These are phyloP conservation scores for Lerema accius DNA, from an alignment of 1,140 invertebrate genomes.

Conservation along the genomic window DNA sequence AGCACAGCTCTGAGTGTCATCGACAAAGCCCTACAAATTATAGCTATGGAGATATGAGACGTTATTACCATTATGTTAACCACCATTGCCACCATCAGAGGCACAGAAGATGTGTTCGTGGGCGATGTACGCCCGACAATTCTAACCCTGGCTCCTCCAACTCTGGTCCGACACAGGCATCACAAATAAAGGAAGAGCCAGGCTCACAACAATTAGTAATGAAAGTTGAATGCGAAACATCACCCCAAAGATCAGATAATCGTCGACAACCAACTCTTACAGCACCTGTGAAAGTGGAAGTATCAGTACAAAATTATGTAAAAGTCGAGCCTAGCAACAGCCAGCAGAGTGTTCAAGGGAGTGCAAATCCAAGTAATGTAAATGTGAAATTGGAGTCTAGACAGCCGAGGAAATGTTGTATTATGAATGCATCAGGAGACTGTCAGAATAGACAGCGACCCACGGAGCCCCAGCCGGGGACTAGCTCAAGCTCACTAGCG, in stretches of 20 bases:
- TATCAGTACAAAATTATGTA: slow-evolving; percentile 34
- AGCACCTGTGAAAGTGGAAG: slow-evolving; percentile 41
- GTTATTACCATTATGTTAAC: slow-evolving; percentile 54
- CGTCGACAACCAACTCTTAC: slow-evolving; percentile 2
- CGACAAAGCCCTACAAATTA: slow-evolving; percentile 42
- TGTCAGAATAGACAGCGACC: slow-evolving; percentile 42
- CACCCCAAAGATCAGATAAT: slow-evolving; percentile 1
- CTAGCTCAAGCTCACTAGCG: slow-evolving; percentile 48
- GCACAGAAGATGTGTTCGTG: slow-evolving; percentile 35
- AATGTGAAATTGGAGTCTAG: slow-evolving; percentile 56
- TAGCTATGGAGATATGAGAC: slow-evolving; percentile 45
- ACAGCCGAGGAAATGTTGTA: slow-evolving; percentile 44
- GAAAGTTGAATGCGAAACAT: slow-evolving; percentile 33
- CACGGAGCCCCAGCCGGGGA: slow-evolving; percentile 66
- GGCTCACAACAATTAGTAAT: slow-evolving; percentile 43
- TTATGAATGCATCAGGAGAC: slow-evolving; percentile 48
- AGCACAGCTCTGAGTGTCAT: slow-evolving; percentile 30
- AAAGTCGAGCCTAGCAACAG: slow-evolving; percentile 45
- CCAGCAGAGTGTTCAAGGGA: slow-evolving; percentile 30
- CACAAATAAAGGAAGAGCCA: slow-evolving; percentile 64
- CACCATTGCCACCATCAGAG: slow-evolving; percentile 43
- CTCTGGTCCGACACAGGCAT: slow-evolving; percentile 30
- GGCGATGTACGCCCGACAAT: neutral
- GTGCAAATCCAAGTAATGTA: slow-evolving; percentile 38
- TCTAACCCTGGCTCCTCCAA: slow-evolving; percentile 10